These are phyloP conservation scores for Aethina tumida DNA, from an alignment of 1,140 invertebrate species.

Conservation along the genomic window DNA sequence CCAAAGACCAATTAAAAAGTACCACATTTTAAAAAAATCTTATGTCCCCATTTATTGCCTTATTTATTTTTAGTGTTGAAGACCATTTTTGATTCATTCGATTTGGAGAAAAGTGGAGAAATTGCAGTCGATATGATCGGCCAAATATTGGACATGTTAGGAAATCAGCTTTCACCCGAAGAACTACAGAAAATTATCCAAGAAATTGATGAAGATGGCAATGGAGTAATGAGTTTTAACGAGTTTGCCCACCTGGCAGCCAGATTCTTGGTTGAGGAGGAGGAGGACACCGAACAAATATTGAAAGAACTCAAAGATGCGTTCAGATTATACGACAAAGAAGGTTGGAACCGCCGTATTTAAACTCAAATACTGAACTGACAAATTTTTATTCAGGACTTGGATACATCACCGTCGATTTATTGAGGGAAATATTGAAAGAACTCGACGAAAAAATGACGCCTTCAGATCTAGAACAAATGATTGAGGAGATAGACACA, in stretches of 20 bases:
- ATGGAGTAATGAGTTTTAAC: slow-evolving; percentile 82
- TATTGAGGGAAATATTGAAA: slow-evolving; percentile 61
- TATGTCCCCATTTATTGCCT: slow-evolving; percentile 9
- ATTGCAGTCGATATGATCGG: slow-evolving; percentile 66
- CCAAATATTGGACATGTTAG: slow-evolving; percentile 69
- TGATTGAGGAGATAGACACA: slow-evolving; percentile 70
- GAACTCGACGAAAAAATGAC: slow-evolving; percentile 64
- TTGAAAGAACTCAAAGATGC: slow-evolving; percentile 78
- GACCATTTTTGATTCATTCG: slow-evolving; percentile 73
- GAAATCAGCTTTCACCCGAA: slow-evolving; percentile 57
- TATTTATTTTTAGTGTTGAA: slow-evolving; percentile 49
- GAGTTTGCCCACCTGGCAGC: slow-evolving; percentile 80
- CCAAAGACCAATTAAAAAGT: slow-evolving; percentile 29
- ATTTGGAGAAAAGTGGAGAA: slow-evolving; percentile 63
- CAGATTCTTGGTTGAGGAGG: slow-evolving; percentile 67
- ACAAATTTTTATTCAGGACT: slow-evolving; percentile 39
- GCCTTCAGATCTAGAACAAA: slow-evolving; percentile 56
- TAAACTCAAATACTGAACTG: neutral
- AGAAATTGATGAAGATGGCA: slow-evolving; percentile 28
- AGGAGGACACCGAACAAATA: slow-evolving; percentile 68
- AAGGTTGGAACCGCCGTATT: slow-evolving; percentile 45
- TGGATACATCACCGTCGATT: slow-evolving; percentile 66
- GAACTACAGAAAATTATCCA: slow-evolving; percentile 40
- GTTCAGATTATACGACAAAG: slow-evolving; percentile 82
- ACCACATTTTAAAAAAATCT: slow-evolving; percentile 7